Evolutionary conservation across 2,797 vertebrate species (phyloP), one percentile per base, ranked within the genome.

Genomic region (Galaxias olidus): DNA sequence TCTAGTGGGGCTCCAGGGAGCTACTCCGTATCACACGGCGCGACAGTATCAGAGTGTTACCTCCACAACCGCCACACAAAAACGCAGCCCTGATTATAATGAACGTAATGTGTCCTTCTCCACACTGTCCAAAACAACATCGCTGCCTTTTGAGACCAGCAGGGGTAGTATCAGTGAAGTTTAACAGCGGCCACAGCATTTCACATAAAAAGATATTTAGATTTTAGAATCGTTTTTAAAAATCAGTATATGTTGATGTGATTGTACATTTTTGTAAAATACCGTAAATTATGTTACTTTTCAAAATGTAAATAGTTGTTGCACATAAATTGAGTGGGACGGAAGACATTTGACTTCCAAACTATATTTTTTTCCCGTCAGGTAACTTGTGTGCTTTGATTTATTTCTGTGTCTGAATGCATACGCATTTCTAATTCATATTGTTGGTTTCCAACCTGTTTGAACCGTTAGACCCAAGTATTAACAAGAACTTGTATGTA

Each of bases 151-250:
- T 50, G 64, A 84, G 13, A 18, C 45, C 45, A 41, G 48, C 70
- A 69, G 73, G 2, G 10, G 19, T 0, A 63, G 69, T 17, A 75
- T 80, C 41, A 84, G 69, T 59, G 43, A 74, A 8, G 76, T 82
- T 61, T 87, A 30, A 83, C 5, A 51, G 20, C 54, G 19, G 10
- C 47, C 10, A 43, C 8, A 13, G n/a, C 11, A n/a, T n/a, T n/a
- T n/a, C n/a, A n/a, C n/a, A n/a, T n/a, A 53, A 7, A 42, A 42
- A 41, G 42, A 41, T 56, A 11, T 17, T n/a, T 41, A 9, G 3
- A n/a, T 42, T 43, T 14, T 15, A 57, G 30, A 56, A 42, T 42
- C 4, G 13, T 18, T 13, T 10, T 19, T 53, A 19, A 53, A 53
- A 9, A 53, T 53, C 20, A 11, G 12, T 15, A 52, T 17, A 44